A percentile compares a stretch with the other conserved stretches of the same genome.
Conservation (phyloP, 2,797 vertebrate species). For the Apogon hyalosoma region DNA sequence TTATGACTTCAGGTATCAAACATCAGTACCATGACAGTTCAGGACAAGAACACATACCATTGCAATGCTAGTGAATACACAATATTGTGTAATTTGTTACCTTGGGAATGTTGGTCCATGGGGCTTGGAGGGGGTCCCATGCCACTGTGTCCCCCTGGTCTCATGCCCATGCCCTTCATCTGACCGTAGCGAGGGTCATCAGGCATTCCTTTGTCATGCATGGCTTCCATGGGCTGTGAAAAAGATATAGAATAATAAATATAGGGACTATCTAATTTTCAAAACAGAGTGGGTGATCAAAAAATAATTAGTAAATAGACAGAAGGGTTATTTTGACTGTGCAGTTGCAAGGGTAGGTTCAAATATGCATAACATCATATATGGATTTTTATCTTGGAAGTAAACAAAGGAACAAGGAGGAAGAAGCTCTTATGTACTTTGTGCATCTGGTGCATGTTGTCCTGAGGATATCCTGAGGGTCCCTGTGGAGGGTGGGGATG, state of each 20-base stretch:
- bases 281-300: not conserved
- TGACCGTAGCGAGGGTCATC: slow-evolving; percentile 92
- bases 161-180: slow-evolving; percentile 94
- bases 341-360: not conserved
- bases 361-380: not conserved
- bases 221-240: slow-evolving; percentile 91
- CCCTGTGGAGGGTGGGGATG: slow-evolving; percentile 91
- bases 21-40: no score
- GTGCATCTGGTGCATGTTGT: slow-evolving; percentile 96
- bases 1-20: no score
- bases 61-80: not conserved
- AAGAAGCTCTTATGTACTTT: slow-evolving; percentile 82
- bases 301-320: not conserved
- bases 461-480: slow-evolving; percentile 92
- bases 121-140: slow-evolving; percentile 96
- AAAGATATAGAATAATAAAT: not conserved
- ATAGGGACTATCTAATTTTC: not conserved
- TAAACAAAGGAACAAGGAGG: not conserved
- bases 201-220: slow-evolving; percentile 92
- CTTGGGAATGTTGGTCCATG: slow-evolving; percentile 98
- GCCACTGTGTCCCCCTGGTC: slow-evolving; percentile 87
- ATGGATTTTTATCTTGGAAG: no score
- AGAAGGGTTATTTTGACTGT: not conserved
- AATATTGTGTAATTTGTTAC: slow-evolving; percentile 68
- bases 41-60: no score